Base-by-base conservation (phyloP, 2,888 invertebrate species). In the Agrochola macilenta region DNA sequence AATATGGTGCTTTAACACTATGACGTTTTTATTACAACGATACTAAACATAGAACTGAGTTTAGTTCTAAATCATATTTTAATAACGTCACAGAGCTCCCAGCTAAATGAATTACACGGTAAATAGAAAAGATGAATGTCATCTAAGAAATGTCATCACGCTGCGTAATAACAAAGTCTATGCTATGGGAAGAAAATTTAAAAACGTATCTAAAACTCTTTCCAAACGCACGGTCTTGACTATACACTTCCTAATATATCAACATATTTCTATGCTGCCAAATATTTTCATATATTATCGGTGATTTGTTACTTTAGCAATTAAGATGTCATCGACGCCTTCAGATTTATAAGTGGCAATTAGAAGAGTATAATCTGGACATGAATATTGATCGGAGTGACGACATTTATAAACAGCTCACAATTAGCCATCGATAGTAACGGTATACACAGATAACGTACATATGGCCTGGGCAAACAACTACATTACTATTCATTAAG, bases 271-370 rank as follows among this genome's bases (percentile, higher is more conserved):
- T 83, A 77, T 81, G 74, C 82, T 89, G 90, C 89, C 90, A 92
- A 93, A 93, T 91, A 92, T 92, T 92, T 92, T 92, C 86, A 81
- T 90, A 89, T 90, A 89, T 92, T 90, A 92, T 88, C 88, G 74
- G 92, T 94, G 93, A 96, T 96, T 95, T 94, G 94, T 95, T 92
- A 93, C 89, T 86, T 88, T 89, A 84, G 93, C 95, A 95, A 96
- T 96, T 96, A 96, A 96, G 95, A 95, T 94, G 96, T 96, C 96
- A 95, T 94, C 95, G 93, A 90, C 88, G 93, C 91, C 91, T 93
- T 93, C 90, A 94, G 93, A 96, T 96, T 95, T 95, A 95, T 95
- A 93, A 91, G 93, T 91, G 93, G 95, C 95, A 95, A 96, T 96
- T 95, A 96, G 93, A 93, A 90, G 90, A 89, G 90, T 91, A 93